Conservation (phyloP, 2,797 vertebrate species). For the Austrolebias charrua region DNA sequence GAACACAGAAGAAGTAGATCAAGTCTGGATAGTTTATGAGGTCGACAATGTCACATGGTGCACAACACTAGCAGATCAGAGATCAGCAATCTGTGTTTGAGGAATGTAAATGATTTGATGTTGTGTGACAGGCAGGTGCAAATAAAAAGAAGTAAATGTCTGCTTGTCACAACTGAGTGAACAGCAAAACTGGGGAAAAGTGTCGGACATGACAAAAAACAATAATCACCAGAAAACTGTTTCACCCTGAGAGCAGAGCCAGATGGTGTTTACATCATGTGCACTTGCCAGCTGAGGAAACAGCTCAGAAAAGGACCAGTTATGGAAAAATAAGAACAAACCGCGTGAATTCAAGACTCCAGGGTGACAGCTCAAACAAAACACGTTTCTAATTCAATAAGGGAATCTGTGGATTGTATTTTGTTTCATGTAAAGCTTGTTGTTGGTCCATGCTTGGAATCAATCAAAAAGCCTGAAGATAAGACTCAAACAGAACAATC, state of each 20-base stretch:
- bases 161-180: slow-evolving; percentile 73
- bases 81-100: slow-evolving; percentile 21
- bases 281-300: slow-evolving; percentile 11
- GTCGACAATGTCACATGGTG: slow-evolving; percentile 92
- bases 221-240: slow-evolving; percentile 16
- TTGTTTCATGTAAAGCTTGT: neutral
- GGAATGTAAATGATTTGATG: neutral
- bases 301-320: slow-evolving; percentile 20
- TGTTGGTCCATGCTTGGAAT: no score
- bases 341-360: neutral
- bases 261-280: slow-evolving; percentile 30
- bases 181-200: slow-evolving; percentile 87
- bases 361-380: neutral
- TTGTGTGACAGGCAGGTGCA: neutral
- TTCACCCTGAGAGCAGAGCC: slow-evolving; percentile 37
- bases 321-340: slow-evolving; percentile 9
- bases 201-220: slow-evolving; percentile 54
- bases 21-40: slow-evolving; percentile 82
- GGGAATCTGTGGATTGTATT: neutral
- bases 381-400: no score
- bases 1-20: no score
- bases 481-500: no score
- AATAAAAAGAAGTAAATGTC: neutral
- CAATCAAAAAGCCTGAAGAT: no score
- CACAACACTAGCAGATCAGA: slow-evolving; percentile 90